phyloP scores from a whole-genome alignment of 2,113 vertebrate genomes.

The Gavia stellata region DNA sequence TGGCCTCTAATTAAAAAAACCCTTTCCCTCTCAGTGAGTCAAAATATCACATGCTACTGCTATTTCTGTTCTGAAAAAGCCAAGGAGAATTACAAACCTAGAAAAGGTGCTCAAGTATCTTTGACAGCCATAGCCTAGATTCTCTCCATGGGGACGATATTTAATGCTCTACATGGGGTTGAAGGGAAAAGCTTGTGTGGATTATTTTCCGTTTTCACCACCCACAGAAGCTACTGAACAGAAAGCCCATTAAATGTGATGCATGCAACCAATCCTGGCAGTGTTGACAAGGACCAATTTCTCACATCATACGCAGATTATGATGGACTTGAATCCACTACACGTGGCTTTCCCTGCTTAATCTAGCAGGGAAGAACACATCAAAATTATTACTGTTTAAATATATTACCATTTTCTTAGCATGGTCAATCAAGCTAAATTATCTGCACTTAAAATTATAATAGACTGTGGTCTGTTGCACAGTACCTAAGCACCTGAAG shows the following conservation, averaged over 20 bases:
- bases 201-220: slow-evolving; percentile 1
- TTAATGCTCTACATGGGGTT: not conserved
- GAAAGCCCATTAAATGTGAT: slow-evolving; percentile 16
- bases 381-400: slow-evolving; percentile 22
- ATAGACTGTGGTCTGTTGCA: not conserved
- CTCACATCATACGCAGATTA: not conserved
- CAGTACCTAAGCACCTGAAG: not conserved
- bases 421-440: slow-evolving; percentile 12
- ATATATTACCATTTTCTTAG: not conserved
- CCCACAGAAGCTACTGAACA: not conserved
- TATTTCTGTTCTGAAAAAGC: slow-evolving; percentile 8
- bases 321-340: slow-evolving; percentile 1
- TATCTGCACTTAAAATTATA: not conserved
- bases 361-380: slow-evolving; percentile 19
- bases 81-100: not conserved
- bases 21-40: not conserved
- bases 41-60: not conserved
- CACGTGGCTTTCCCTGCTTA: not conserved
- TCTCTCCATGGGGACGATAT: not conserved
- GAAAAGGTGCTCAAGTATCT: slow-evolving; percentile 10
- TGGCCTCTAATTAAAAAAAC: not conserved
- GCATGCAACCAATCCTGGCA: not conserved
- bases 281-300: not conserved
- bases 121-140: slow-evolving; percentile 8
- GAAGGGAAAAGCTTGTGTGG: not conserved